Conservation (phyloP, 2,888 invertebrate species). For the Sarcophaga caerulescens region DNA sequence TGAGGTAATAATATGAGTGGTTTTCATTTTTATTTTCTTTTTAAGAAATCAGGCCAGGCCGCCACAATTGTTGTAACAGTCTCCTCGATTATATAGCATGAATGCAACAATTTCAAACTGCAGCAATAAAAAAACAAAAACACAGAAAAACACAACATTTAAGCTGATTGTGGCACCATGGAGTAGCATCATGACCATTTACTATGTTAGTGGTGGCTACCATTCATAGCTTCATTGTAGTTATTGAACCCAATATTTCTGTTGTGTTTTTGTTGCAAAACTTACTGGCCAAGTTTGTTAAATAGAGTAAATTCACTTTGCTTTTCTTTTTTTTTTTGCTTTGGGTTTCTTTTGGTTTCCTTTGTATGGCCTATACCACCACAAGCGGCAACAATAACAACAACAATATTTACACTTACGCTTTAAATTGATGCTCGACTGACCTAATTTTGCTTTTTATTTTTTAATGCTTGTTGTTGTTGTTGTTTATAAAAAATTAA, state of each 20-base stretch:
- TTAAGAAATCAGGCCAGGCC: too few relatives aligned
- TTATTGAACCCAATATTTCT: constrained; percentile 50
- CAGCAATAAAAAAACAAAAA: background rate
- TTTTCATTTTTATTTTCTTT: too few relatives aligned
- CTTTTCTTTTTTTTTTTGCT: background rate
- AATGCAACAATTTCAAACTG: constrained; percentile 2
- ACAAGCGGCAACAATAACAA: constrained; percentile 1
- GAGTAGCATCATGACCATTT: background rate
- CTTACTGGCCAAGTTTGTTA: constrained; percentile 50
- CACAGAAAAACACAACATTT: background rate
- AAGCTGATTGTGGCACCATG: background rate
- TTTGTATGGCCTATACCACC: background rate
- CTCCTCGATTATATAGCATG: constrained; percentile 9
- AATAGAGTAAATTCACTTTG: constrained; percentile 52
- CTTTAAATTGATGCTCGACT: constrained; percentile 62
- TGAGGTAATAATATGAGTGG: too few relatives aligned
- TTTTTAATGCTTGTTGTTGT: constrained; percentile 16
- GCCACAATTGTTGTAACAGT: constrained; percentile 1
- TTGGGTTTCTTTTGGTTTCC: background rate
- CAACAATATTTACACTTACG: background rate
- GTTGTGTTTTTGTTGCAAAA: constrained; percentile 17
- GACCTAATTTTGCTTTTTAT: constrained; percentile 56
- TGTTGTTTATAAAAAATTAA: constrained; percentile 27
- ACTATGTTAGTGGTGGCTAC: background rate
- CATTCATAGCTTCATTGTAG: constrained; percentile 20